These are phyloP conservation scores for Bos javanicus DNA, from an alignment of 2,113 vertebrate species.

Conservation along the genomic window DNA sequence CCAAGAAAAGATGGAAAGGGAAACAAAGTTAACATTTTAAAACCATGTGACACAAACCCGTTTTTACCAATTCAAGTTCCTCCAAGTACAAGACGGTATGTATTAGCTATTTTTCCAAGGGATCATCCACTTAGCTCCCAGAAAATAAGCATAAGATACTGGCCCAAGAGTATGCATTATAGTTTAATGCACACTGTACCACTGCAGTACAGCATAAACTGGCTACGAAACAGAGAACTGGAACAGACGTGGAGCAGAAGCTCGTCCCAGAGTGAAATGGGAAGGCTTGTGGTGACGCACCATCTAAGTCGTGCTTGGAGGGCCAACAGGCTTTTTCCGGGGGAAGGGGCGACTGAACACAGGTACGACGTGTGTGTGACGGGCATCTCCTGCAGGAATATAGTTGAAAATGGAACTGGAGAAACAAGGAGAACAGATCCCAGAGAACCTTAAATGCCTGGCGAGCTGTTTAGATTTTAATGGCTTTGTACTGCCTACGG, in stretches of 20 bases:
- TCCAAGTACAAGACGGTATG: not conserved
- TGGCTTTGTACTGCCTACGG: not conserved
- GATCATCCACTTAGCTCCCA: not conserved
- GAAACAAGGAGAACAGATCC: not conserved
- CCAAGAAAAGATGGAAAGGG: not conserved
- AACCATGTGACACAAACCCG: not conserved
- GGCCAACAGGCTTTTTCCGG: not conserved
- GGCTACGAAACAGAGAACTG: not conserved
- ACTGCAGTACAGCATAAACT: not conserved
- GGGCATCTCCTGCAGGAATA: not conserved
- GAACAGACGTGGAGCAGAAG: not conserved
- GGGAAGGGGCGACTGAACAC: not conserved
- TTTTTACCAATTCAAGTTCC: not conserved
- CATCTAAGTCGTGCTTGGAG: not conserved
- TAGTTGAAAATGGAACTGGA: not conserved
- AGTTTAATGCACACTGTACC: not conserved
- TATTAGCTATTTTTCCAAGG: not conserved
- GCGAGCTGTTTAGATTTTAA: not conserved
- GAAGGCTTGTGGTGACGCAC: not conserved
- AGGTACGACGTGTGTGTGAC: not conserved
- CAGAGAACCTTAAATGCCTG: not conserved
- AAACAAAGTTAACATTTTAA: not conserved
- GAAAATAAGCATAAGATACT: not conserved
- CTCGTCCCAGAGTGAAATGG: not conserved
- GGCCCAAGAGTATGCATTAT: accelerated